Base-by-base conservation (phyloP, 2,113 vertebrate species). In the Pelobates fuscus region DNA sequence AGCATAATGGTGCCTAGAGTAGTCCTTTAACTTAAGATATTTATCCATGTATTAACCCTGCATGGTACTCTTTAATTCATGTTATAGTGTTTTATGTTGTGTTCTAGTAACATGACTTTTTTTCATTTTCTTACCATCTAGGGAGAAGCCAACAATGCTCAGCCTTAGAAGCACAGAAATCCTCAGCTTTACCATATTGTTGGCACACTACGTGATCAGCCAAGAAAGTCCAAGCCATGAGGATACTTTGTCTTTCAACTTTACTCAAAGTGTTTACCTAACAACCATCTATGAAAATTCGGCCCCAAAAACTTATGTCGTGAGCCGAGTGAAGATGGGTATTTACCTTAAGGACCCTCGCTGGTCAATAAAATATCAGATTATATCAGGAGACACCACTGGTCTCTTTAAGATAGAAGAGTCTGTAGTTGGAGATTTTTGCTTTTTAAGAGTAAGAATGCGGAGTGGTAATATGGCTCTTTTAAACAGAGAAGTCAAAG, bases 221-320 rank as follows among this genome's bases (percentile, higher is more conserved):
- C 79, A 89, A 5, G 85, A 81, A 0, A 84, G 32, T 71, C 77
- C 78, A 32, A 88, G 86, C 77, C 94, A 93, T 70, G 80, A 85
- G 78, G 65, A 12, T 58, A 76, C 82, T 78, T 91, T 91, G 30
- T 86, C 87, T 0, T 78, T 95, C 57, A 91, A 82, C 80, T 99
- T 99, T 84, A 97, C 96, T 0, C 90, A 95, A 70, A 86, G 91
- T 44, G 89, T 96, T 65, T 99, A 98, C 86, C 95, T 98, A n/a
- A 84, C 89, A 44, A 94, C 92, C 63, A 95, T 99, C 87, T 91
- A 93, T 0, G 97, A 99, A 82, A 98, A 98, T 84, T 95, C 96
- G 14, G 90, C 94, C 25, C 96, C 96, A 1, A 94, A 92, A 85
- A 97, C 95, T 15, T 98, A 96, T 0, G 86, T 95, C 17, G 91